phyloP scores from a whole-genome alignment of 1,140 invertebrate genomes.

The Drosophila yakuba region DNA sequence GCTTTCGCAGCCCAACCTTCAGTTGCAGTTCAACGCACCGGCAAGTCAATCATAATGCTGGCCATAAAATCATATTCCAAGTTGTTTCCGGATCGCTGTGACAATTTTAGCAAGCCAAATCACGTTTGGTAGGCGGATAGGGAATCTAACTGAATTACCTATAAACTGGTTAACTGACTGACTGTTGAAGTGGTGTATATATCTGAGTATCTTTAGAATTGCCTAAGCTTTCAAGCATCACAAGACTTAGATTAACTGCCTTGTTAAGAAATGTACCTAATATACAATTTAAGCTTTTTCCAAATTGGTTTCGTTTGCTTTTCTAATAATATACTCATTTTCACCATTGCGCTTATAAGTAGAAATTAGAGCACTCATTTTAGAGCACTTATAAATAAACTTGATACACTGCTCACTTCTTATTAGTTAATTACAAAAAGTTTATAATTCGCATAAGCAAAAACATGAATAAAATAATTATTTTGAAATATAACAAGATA shows the following conservation, averaged over 20 bases:
- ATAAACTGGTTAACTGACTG: conserved; percentile 1
- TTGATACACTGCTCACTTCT: too few species aligned
- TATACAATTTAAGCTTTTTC: background rate
- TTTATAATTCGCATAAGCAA: too few species aligned
- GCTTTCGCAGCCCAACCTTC: conserved; percentile 44
- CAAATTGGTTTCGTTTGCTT: background rate
- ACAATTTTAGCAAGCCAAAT: conserved; percentile 12
- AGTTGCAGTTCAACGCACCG: conserved; percentile 66
- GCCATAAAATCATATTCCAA: conserved; percentile 42
- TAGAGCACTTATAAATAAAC: too few species aligned
- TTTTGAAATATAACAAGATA: background rate
- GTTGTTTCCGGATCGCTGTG: conserved; percentile 48
- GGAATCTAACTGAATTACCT: conserved; percentile 1
- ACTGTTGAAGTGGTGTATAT: background rate
- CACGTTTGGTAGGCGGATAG: conserved; percentile 12
- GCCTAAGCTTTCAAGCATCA: too few species aligned
- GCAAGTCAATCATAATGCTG: conserved; percentile 22
- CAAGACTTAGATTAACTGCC: too few species aligned
- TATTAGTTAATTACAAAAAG: too few species aligned
- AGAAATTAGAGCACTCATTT: too few species aligned
- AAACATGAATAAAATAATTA: too few species aligned
- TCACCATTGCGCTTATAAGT: background rate
- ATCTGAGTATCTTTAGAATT: too few species aligned
- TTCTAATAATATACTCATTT: background rate
- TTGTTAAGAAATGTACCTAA: too few species aligned